phyloP scores from a whole-genome alignment of 2,113 vertebrate species.

The Nannospalax galili region DNA sequence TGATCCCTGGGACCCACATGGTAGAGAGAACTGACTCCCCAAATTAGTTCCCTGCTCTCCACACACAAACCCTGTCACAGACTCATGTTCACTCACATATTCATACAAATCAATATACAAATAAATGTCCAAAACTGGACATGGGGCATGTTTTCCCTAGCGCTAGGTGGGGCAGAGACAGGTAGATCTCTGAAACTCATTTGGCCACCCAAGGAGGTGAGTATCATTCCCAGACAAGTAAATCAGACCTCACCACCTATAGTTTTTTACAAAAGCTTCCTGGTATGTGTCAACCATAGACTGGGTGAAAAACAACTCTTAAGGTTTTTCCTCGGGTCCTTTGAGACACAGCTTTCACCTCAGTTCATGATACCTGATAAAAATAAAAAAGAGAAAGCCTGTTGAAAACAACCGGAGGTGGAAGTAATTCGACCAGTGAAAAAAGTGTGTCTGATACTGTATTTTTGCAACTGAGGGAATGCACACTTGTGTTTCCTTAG shows the following conservation, averaged over 20 bases:
- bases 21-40: no score
- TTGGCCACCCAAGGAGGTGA: not conserved
- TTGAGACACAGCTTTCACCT: not conserved
- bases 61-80: no score
- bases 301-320: conserved; percentile 21
- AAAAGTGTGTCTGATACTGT: not conserved
- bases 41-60: no score
- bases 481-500: not conserved
- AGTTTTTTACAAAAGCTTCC: not conserved
- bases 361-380: not conserved
- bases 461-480: not conserved
- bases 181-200: not conserved
- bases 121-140: no score
- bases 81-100: no score
- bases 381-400: not conserved
- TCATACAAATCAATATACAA: no score
- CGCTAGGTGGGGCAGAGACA: no score
- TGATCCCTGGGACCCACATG: no score
- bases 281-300: conserved; percentile 1
- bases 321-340: not conserved
- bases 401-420: not conserved
- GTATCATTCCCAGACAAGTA: not conserved
- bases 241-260: not conserved
- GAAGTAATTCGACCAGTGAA: conserved; percentile 10
- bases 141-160: no score